Conservation (phyloP, 2,113 vertebrate genomes). For the Proteles cristata region DNA sequence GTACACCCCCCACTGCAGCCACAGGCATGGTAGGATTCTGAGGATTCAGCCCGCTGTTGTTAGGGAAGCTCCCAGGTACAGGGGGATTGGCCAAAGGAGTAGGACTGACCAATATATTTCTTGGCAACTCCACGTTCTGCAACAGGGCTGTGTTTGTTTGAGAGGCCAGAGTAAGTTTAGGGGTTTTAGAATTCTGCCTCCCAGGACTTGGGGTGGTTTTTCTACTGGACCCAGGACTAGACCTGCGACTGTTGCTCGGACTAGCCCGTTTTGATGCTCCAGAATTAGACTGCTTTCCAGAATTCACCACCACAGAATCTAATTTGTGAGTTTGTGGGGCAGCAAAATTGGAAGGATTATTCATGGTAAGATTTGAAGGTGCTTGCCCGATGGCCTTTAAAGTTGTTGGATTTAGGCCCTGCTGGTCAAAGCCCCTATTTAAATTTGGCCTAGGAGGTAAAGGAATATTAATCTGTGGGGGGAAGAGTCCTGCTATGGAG, state of each 20-base stretch:
- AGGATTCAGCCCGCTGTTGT: conserved; percentile 84
- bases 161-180: conserved; percentile 90
- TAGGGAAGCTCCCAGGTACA: conserved; percentile 86
- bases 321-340: conserved; percentile 87
- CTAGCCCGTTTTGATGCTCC: conserved; percentile 95
- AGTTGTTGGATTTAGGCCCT: conserved; percentile 98
- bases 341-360: conserved; percentile 85
- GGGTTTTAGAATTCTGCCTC: conserved; percentile 93
- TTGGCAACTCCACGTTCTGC: conserved; percentile 89
- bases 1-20: conserved; percentile 82
- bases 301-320: conserved; percentile 89
- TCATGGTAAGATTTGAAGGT: conserved; percentile 91
- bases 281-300: conserved; percentile 91
- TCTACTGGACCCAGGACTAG: conserved; percentile 95
- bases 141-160: conserved; percentile 90
- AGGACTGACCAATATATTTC: conserved; percentile 89
- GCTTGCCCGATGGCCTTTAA: conserved; percentile 99
- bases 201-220: conserved; percentile 97
- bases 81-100: conserved; percentile 87
- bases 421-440: conserved; percentile 97
- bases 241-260: conserved; percentile 96
- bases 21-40: conserved; percentile 85
- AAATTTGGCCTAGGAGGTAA: conserved; percentile 95
- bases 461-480: conserved; percentile 99
- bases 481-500: conserved; percentile 98